Evolutionary conservation across 2,888 invertebrate genomes (phyloP).

Genomic region (Globia sparganii): DNA sequence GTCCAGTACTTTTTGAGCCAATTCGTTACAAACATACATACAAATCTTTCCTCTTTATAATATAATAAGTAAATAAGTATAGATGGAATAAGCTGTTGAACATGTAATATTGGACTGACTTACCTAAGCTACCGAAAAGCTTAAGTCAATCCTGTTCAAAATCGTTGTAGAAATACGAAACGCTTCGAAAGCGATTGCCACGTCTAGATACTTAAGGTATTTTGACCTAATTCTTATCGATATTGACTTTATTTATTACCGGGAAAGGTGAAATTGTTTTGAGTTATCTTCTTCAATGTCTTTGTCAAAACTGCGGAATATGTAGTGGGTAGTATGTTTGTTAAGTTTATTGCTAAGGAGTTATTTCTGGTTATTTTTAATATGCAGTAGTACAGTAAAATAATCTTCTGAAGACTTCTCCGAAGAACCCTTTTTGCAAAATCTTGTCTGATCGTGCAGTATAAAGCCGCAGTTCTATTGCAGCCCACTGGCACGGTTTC

Average conservation of each 20-base stretch:
- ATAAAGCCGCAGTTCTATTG: not conserved
- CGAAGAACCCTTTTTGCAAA: not conserved
- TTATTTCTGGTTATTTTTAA: too few species aligned
- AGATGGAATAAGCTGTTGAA: not conserved
- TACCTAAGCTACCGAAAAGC: not conserved
- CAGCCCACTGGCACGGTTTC: too few species aligned
- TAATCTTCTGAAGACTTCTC: not conserved
- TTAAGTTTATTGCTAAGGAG: too few species aligned
- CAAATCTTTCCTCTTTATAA: too few species aligned
- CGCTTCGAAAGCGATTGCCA: not conserved
- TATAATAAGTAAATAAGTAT: too few species aligned
- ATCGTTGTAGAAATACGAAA: not conserved
- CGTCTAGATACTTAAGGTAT: not conserved
- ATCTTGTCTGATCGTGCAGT: not conserved
- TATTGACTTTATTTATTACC: not conserved
- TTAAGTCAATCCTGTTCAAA: not conserved
- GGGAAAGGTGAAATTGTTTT: not conserved
- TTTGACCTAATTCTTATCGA: not conserved
- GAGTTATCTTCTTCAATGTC: not conserved
- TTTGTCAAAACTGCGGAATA: not conserved
- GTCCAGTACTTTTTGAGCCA: too few species aligned
- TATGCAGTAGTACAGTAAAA: too few species aligned
- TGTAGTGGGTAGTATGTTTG: too few species aligned
- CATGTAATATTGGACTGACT: not conserved
- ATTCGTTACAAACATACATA: too few species aligned